Evolutionary conservation across 2,888 invertebrate species (phyloP), one percentile per base, ranked within the genome.

Genomic region (Megastigmus dorsalis): DNA sequence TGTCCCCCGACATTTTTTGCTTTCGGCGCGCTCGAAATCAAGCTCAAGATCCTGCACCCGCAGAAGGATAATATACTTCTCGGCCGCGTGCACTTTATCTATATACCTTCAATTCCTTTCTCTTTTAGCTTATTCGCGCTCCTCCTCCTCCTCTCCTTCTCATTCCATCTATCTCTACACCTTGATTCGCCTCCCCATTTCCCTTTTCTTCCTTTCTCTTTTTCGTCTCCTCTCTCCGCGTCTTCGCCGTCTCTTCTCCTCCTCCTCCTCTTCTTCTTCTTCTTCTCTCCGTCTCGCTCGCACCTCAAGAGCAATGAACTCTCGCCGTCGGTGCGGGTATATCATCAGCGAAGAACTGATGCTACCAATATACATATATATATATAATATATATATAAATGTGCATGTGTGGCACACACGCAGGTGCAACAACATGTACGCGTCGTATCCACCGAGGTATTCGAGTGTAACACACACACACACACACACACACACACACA

Each of bases 71-170:
- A 69, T 69, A 69, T 52, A 50, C 60, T 69, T 63, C 52, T 60
- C 52, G n/a, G n/a, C n/a, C n/a, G 60, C 60, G 26, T 60, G 69
- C 33, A 59, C 52, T 68, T 68, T 38, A 48, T 68, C 48, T 57
- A 60, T 60, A 69, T 13, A 30, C 45, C 45, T 33, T 28, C 23
- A 45, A 67, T 71, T 23, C 67, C 71, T 73, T 48, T 72, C 43
- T 69, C 77, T 74, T 63, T 73, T 65, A 74, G 65, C 63, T 59
- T 69, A 15, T 77, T 50, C 52, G 28, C 72, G 66, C 75, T 63
- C 72, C 30, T 74, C 28, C 71, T 65, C 20, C 60, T 50, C 48
- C 70, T 41, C 69, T 50, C 59, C 52, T 55, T 41, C 43, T 41
- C 33, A 65, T 41, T 55, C 54, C 59, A 33, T 63, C 52, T 41